Evolutionary conservation across 2,888 invertebrate species (phyloP).

Genomic region (Andricus curvator): DNA sequence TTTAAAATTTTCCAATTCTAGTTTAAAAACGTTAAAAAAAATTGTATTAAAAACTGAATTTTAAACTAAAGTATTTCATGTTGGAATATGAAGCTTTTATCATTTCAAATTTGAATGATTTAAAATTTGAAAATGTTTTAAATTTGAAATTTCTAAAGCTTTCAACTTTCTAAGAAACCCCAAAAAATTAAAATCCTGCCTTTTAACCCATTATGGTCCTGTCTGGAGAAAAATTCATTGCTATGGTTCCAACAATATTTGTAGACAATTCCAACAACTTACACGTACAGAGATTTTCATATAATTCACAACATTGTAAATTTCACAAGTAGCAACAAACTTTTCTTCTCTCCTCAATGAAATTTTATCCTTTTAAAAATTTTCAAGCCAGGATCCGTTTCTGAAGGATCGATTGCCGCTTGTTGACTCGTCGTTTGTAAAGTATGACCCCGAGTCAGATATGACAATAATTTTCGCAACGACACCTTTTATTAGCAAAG

Average conservation of each 20-base stretch:
- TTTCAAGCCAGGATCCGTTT: constrained; percentile 5
- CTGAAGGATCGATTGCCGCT: constrained; percentile 22
- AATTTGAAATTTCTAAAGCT: too few species aligned
- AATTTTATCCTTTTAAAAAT: background rate
- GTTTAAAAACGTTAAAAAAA: too few species aligned
- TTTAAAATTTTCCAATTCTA: background rate
- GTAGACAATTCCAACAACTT: constrained; percentile 11
- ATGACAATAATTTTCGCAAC: constrained; percentile 32
- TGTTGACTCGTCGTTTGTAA: constrained; percentile 36
- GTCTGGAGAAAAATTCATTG: constrained; percentile 26
- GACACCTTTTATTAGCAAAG: constrained; percentile 40
- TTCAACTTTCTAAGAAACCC: too few species aligned
- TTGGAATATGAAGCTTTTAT: too few species aligned
- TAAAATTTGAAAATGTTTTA: too few species aligned
- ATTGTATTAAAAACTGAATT: too few species aligned
- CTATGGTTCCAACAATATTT: constrained; percentile 20
- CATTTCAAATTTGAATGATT: too few species aligned
- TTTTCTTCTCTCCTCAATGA: constrained; percentile 48
- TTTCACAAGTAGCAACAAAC: constrained; percentile 53
- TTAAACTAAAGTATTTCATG: too few species aligned
- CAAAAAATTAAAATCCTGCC: background rate
- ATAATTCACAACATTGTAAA: constrained; percentile 20
- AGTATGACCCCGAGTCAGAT: constrained; percentile 32
- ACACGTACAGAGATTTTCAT: constrained; percentile 24
- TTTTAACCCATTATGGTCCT: constrained; percentile 17